These are phyloP conservation scores for Himalopsyche phryganea DNA, from an alignment of 1,140 invertebrate species.

Conservation along the genomic window DNA sequence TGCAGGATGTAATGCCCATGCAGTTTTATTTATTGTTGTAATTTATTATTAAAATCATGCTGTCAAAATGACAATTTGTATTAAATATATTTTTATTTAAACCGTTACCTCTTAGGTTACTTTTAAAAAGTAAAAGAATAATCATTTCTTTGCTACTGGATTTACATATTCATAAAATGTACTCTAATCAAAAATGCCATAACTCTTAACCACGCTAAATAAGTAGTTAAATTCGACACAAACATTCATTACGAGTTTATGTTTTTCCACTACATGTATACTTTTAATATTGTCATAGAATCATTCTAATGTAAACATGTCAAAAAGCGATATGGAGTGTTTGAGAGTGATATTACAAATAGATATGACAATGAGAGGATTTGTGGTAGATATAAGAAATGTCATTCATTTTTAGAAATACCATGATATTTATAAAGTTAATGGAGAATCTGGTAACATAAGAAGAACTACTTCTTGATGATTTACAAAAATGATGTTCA, in stretches of 20 bases:
- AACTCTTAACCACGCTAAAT: background rate
- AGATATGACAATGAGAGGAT: constrained; percentile 20
- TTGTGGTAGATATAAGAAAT: background rate
- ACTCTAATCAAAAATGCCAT: background rate
- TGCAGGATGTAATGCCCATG: background rate
- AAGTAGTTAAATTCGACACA: background rate
- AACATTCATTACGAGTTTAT: background rate
- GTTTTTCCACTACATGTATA: constrained; percentile 29
- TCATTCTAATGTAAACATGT: constrained; percentile 30
- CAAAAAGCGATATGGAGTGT: constrained; percentile 29
- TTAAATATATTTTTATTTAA: too few relatives aligned
- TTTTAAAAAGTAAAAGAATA: too few relatives aligned
- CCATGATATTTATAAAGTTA: too few relatives aligned
- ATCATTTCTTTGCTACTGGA: too few relatives aligned
- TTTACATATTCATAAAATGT: background rate
- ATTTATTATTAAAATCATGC: background rate
- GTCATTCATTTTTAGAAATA: too few relatives aligned
- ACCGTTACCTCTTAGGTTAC: too few relatives aligned
- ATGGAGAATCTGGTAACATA: too few relatives aligned
- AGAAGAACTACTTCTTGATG: too few relatives aligned
- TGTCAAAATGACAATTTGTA: background rate
- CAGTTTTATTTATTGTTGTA: too few relatives aligned
- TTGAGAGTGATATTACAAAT: constrained; percentile 26
- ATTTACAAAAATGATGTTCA: too few relatives aligned
- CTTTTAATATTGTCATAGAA: constrained; percentile 32